These are phyloP conservation scores for Aphelocoma californica DNA, from an alignment of 2,797 vertebrate genomes.

Conservation along the genomic window DNA sequence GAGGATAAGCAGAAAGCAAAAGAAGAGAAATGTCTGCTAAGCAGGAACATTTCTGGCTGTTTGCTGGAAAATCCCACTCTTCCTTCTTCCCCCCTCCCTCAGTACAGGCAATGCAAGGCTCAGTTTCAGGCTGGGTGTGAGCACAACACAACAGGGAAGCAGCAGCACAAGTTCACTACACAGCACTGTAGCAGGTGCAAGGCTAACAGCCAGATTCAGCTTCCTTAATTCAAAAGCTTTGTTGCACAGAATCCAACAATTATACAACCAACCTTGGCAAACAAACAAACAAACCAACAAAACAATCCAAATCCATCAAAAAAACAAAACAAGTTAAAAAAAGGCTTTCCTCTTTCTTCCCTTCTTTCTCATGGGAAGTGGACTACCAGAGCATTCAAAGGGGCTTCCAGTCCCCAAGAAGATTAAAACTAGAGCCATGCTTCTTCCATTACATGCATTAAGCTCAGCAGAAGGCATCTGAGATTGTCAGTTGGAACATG, in stretches of 20 bases:
- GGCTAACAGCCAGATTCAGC: not conserved
- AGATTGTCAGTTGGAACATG: not conserved
- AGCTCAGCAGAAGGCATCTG: not conserved
- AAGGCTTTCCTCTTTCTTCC: not conserved
- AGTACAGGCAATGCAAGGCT: rapidly evolving
- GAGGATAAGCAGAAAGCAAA: not conserved
- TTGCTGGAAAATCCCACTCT: not conserved
- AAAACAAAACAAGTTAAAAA: not conserved
- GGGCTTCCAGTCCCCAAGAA: not conserved
- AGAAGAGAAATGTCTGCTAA: not conserved
- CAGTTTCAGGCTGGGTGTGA: not conserved
- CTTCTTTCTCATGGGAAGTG: not conserved
- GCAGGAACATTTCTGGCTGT: not conserved
- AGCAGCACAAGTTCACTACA: not conserved
- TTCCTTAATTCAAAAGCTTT: not conserved
- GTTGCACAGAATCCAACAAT: not conserved
- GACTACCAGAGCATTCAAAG: not conserved
- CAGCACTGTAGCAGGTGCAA: not conserved
- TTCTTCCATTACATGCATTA: not conserved
- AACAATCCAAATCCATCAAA: not conserved
- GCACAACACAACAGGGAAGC: not conserved
- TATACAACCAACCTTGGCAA: not conserved
- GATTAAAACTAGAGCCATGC: not conserved
- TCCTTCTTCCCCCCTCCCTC: not conserved
- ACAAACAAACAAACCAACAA: not conserved